These are phyloP conservation scores for Lepidotrigona ventralis DNA, from an alignment of 1,140 invertebrate species.

Conservation along the genomic window DNA sequence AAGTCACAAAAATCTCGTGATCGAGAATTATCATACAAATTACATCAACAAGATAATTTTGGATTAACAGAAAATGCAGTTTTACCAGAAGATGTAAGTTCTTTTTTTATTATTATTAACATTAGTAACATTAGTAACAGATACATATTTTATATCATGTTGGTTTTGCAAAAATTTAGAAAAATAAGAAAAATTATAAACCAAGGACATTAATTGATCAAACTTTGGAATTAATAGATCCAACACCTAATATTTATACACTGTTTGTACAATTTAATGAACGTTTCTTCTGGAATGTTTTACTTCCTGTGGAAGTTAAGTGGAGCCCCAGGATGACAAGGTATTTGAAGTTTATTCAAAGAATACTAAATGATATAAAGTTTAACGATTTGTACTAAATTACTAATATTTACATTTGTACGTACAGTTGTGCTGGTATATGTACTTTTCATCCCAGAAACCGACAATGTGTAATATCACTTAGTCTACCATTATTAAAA, in stretches of 20 bases:
- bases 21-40: slow-evolving; percentile 36
- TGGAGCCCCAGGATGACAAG: slow-evolving; percentile 98
- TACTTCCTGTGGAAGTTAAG: slow-evolving; percentile 89
- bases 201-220: slow-evolving; percentile 82
- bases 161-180: slow-evolving; percentile 45
- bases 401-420: slow-evolving; percentile 27
- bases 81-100: slow-evolving; percentile 64
- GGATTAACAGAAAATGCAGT: slow-evolving; percentile 72
- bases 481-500: slow-evolving; percentile 95
- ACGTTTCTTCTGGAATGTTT: slow-evolving; percentile 90
- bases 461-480: slow-evolving; percentile 89
- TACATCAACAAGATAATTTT: slow-evolving; percentile 53
- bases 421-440: slow-evolving; percentile 87
- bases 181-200: slow-evolving; percentile 64
- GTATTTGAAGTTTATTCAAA: slow-evolving; percentile 72
- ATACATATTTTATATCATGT: not conserved
- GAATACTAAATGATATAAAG: not conserved
- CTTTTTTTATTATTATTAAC: slow-evolving; percentile 1
- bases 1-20: slow-evolving; percentile 36
- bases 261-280: slow-evolving; percentile 94
- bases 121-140: not conserved
- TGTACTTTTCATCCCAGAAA: slow-evolving; percentile 89
- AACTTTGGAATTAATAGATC: slow-evolving; percentile 92
- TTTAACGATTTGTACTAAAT: not conserved
- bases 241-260: slow-evolving; percentile 93